Evolutionary conservation across 2,113 vertebrate genomes (phyloP).

Genomic region (Xiphias gladius): DNA sequence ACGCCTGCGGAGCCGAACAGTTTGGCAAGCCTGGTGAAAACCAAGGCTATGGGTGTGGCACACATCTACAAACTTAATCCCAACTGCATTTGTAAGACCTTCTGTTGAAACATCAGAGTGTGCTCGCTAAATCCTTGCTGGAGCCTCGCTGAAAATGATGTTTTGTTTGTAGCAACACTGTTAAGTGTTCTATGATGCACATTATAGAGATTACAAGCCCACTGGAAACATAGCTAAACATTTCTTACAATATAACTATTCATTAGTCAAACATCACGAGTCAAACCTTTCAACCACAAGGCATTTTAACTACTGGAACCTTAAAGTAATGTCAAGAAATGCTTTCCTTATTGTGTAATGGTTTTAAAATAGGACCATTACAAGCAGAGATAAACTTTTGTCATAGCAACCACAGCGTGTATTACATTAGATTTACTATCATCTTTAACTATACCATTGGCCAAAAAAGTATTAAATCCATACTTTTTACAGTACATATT

Average conservation of each 20-base stretch:
- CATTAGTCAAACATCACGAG: constrained; percentile 49
- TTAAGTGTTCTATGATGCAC: constrained; percentile 33
- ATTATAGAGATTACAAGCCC: constrained; percentile 57
- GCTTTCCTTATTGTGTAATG: constrained; percentile 7
- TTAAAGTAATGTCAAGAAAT: constrained; percentile 11
- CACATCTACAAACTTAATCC: constrained; percentile 57
- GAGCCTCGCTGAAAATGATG: constrained; percentile 44
- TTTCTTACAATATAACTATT: constrained; percentile 45
- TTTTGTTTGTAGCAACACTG: constrained; percentile 60
- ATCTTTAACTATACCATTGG: neutral
- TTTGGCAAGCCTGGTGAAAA: constrained; percentile 65
- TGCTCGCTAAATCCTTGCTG: constrained; percentile 25
- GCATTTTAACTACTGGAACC: constrained; percentile 33
- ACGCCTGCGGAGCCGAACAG: constrained; percentile 51
- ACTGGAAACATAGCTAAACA: constrained; percentile 40
- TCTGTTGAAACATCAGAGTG: constrained; percentile 42
- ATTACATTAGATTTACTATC: constrained; percentile 3
- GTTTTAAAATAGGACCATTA: constrained; percentile 1
- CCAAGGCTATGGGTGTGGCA: constrained; percentile 67
- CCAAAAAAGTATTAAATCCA: constrained; percentile 5
- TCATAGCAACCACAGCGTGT: constrained; percentile 13
- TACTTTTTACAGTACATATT: constrained; percentile 10
- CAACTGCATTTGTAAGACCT: constrained; percentile 29
- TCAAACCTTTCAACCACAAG: constrained; percentile 39
- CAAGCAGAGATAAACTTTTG: constrained; percentile 5